These are phyloP conservation scores for Hirudinaria manillensis DNA, from an alignment of 2,888 invertebrate genomes.

Conservation along the genomic window DNA sequence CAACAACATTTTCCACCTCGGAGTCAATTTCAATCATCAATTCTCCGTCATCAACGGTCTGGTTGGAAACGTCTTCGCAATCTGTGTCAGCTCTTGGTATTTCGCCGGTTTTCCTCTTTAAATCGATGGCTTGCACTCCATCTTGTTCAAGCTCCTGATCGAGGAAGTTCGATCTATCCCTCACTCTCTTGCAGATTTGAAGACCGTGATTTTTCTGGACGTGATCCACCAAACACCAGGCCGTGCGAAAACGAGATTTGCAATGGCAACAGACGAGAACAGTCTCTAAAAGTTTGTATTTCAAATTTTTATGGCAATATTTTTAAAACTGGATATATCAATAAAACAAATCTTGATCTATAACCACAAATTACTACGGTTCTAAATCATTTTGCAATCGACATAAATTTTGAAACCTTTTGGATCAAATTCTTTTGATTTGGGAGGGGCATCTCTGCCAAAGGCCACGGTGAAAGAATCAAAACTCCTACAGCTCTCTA, in stretches of 20 bases:
- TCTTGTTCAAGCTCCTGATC: background rate
- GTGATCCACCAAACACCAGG: constrained; percentile 89
- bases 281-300: constrained; percentile 54
- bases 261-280: constrained; percentile 90
- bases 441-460: too few relatives aligned
- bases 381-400: too few relatives aligned
- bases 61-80: background rate
- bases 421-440: too few relatives aligned
- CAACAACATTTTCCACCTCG: background rate
- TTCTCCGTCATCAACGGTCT: background rate
- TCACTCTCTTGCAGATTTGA: constrained; percentile 68
- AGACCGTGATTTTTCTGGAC: constrained; percentile 89
- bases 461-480: too few relatives aligned
- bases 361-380: too few relatives aligned
- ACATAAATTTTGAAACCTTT: too few relatives aligned
- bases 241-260: constrained; percentile 63
- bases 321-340: too few relatives aligned
- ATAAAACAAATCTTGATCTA: too few relatives aligned
- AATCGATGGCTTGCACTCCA: too few relatives aligned
- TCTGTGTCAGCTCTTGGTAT: background rate
- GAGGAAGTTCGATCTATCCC: background rate
- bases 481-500: constrained; percentile 13
- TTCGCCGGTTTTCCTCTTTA: too few relatives aligned
- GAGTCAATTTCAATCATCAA: background rate
- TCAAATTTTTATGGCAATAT: too few relatives aligned